A percentile compares a stretch with the other conserved stretches of the same genome.
These are phyloP conservation scores for Tretioscincus oriximinensis DNA, from an alignment of 2,113 vertebrate genomes.

Conservation along the genomic window DNA sequence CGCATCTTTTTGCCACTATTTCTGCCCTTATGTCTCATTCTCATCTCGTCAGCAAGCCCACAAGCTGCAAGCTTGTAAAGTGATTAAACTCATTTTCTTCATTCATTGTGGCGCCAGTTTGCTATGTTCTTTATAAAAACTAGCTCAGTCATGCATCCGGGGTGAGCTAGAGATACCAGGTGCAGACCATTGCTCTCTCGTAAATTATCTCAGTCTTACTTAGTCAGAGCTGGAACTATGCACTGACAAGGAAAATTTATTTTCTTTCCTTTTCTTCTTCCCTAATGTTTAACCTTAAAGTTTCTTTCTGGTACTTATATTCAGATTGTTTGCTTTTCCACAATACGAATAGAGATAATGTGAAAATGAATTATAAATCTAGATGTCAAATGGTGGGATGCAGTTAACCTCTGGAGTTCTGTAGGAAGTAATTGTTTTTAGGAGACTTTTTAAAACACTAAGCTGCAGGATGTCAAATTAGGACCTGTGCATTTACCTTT, in stretches of 20 bases:
- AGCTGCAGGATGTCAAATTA: background rate
- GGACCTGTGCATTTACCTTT: too few relatives aligned
- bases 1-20: slow-evolving; percentile 70
- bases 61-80: slow-evolving; percentile 70
- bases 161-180: slow-evolving; percentile 71
- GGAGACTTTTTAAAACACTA: background rate
- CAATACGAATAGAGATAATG: background rate
- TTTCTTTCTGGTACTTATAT: background rate
- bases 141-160: slow-evolving; percentile 73
- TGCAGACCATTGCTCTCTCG: slow-evolving; percentile 72
- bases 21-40: slow-evolving; percentile 69
- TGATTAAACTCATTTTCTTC: slow-evolving; percentile 86
- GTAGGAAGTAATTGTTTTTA: background rate
- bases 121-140: slow-evolving; percentile 80
- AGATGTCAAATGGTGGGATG: background rate
- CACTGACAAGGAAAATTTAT: slow-evolving; percentile 44
- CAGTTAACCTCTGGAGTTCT: background rate
- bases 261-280: slow-evolving; percentile 39
- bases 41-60: slow-evolving; percentile 72
- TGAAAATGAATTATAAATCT: background rate
- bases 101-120: slow-evolving; percentile 80
- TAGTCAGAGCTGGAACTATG: slow-evolving; percentile 50
- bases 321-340: background rate
- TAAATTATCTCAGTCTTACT: slow-evolving; percentile 69
- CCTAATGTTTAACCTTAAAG: background rate